phyloP scores from a whole-genome alignment of 2,888 invertebrate genomes.

The Sminthurides aquaticus region DNA sequence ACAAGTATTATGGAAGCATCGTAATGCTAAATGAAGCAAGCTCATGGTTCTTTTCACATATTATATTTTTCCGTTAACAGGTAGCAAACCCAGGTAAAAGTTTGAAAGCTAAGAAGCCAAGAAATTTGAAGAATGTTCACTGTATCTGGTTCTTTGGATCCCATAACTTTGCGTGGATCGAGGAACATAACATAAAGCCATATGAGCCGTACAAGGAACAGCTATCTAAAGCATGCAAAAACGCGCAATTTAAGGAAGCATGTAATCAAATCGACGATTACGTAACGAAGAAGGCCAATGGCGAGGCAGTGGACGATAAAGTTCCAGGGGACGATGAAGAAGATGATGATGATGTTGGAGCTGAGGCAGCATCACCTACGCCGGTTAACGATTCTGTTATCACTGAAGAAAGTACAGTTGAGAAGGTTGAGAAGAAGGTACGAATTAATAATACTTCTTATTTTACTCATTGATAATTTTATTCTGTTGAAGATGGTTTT shows the following conservation, averaged over 20 bases:
- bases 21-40: background rate
- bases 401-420: constrained; percentile 5
- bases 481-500: too few relatives aligned
- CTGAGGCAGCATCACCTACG: background rate
- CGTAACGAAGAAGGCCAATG: constrained; percentile 47
- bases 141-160: constrained; percentile 92
- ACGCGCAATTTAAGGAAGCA: constrained; percentile 68
- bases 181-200: constrained; percentile 70
- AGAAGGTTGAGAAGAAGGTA: constrained; percentile 6
- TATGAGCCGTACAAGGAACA: constrained; percentile 73
- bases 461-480: background rate
- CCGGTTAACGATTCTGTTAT: background rate
- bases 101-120: constrained; percentile 62
- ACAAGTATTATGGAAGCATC: background rate
- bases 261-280: constrained; percentile 71
- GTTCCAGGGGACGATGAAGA: constrained; percentile 1
- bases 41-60: constrained; percentile 1
- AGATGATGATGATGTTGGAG: constrained; percentile 17
- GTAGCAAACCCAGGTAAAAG: constrained; percentile 67
- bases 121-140: constrained; percentile 66
- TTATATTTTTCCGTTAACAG: constrained; percentile 51
- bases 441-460: background rate
- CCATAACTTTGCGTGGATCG: constrained; percentile 89
- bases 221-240: constrained; percentile 66
- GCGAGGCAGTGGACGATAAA: constrained; percentile 29